These are phyloP conservation scores for Camptogramma bilineatum DNA, from an alignment of 2,888 invertebrate genomes.

Conservation along the genomic window DNA sequence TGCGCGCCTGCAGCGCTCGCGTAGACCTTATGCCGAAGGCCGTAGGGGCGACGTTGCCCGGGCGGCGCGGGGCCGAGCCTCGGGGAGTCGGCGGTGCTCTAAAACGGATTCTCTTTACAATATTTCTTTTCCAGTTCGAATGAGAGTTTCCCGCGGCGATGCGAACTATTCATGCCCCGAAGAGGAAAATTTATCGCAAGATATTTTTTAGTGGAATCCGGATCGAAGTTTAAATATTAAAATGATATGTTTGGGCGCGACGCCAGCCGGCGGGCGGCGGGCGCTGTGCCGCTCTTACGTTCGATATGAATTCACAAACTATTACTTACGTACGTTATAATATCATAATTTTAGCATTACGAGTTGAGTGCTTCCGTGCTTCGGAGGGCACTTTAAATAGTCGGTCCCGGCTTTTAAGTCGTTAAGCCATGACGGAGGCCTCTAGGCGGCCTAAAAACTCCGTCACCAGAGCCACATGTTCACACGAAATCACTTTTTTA, in stretches of 20 bases:
- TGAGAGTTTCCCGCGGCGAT: conserved; percentile 58
- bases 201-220: conserved; percentile 52
- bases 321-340: not conserved
- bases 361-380: too few species aligned
- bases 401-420: too few species aligned
- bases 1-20: conserved; percentile 15
- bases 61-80: conserved; percentile 5
- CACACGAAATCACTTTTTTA: too few species aligned
- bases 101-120: conserved; percentile 59
- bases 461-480: too few species aligned
- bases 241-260: conserved; percentile 45
- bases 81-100: conserved; percentile 40
- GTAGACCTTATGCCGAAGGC: conserved; percentile 9
- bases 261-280: conserved; percentile 9
- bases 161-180: conserved; percentile 55
- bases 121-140: conserved; percentile 64
- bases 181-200: conserved; percentile 51
- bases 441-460: too few species aligned
- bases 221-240: conserved; percentile 60
- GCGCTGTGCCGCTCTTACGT: conserved; percentile 3
- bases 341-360: not conserved
- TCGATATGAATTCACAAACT: conserved; percentile 10
- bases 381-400: too few species aligned
- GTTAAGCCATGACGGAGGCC: too few species aligned
- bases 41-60: conserved; percentile 25